phyloP scores from a whole-genome alignment of 2,113 vertebrate species.

The Cranoglanis bouderius region DNA sequence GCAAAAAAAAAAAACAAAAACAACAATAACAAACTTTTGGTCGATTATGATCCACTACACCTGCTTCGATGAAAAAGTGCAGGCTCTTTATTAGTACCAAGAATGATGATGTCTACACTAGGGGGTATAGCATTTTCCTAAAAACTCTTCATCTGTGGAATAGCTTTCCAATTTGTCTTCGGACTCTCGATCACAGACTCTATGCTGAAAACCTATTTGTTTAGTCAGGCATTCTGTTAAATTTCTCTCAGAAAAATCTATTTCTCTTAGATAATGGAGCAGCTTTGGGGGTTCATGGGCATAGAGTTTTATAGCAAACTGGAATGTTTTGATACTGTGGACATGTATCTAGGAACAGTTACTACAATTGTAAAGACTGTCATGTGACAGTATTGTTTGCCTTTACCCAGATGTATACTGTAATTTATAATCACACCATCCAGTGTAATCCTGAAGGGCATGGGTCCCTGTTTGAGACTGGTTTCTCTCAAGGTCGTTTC shows the following conservation, averaged over 20 bases:
- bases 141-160: background rate
- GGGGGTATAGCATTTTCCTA: background rate
- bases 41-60: background rate
- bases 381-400: background rate
- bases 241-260: too few relatives aligned
- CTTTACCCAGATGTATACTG: background rate
- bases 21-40: background rate
- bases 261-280: background rate
- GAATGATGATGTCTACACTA: background rate
- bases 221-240: background rate
- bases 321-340: background rate
- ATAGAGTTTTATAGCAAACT: background rate
- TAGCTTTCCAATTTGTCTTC: background rate
- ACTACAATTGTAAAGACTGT: background rate
- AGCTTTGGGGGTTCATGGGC: background rate
- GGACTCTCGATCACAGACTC: background rate
- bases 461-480: background rate
- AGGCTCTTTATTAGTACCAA: background rate
- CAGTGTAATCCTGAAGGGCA: background rate
- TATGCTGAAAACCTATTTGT: background rate
- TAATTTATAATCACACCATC: background rate
- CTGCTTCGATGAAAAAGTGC: background rate
- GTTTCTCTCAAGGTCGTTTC: background rate
- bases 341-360: background rate
- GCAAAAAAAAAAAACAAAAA: background rate